A percentile compares a stretch with the other conserved stretches of the same genome.
phyloP scores from a whole-genome alignment of 2,113 vertebrate species.

The Eonycteris spelaea region DNA sequence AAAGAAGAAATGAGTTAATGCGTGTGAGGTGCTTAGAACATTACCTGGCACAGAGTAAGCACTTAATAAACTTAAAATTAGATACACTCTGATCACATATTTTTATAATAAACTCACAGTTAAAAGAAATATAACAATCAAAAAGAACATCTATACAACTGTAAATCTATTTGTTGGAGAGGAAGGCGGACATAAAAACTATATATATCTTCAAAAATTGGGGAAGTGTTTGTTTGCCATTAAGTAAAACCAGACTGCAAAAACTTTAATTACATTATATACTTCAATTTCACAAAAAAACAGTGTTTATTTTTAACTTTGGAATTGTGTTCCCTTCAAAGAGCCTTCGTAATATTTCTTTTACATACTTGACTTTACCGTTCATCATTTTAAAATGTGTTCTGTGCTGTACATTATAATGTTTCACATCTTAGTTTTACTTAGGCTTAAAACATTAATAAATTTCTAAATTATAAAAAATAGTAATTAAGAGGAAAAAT shows the following conservation, averaged over 20 bases:
- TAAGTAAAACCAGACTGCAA: constrained; percentile 33
- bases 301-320: constrained; percentile 43
- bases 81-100: neutral
- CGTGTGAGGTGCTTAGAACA: neutral
- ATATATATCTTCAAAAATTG: neutral
- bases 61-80: neutral
- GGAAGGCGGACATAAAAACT: neutral
- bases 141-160: neutral
- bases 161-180: neutral
- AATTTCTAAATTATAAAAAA: neutral
- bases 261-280: constrained; percentile 13
- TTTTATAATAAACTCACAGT: neutral
- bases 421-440: neutral
- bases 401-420: neutral
- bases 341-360: neutral
- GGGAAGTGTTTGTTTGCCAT: neutral
- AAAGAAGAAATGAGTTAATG: neutral
- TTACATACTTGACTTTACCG: neutral
- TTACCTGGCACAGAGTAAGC: neutral
- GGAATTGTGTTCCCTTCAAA: constrained; percentile 24
- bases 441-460: neutral
- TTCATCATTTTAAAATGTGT: constrained; percentile 7
- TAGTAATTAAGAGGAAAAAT: neutral
- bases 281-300: constrained; percentile 13
- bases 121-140: neutral